These are phyloP conservation scores for Nemoura dubitans DNA, from an alignment of 2,888 invertebrate genomes.

Conservation along the genomic window DNA sequence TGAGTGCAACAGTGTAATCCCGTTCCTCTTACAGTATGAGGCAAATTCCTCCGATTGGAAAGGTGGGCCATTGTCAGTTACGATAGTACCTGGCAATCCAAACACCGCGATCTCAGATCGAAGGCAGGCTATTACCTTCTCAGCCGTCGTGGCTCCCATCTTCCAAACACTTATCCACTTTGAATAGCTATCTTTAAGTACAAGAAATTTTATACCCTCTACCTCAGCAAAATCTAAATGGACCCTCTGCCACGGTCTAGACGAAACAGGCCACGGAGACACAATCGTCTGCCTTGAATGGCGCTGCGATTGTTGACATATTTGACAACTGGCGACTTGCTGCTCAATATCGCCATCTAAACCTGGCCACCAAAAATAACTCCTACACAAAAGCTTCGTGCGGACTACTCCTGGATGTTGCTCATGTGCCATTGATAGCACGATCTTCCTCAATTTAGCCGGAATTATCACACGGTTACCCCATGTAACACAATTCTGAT, in stretches of 20 bases:
- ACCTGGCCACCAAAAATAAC: constrained; percentile 16
- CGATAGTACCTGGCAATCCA: constrained; percentile 37
- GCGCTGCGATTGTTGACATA: not conserved
- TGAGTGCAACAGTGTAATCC: constrained; percentile 7
- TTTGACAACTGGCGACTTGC: not conserved
- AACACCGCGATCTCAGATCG: not conserved
- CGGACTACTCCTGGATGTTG: constrained; percentile 19
- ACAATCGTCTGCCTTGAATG: not conserved
- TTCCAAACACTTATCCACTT: constrained; percentile 38
- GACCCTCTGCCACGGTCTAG: constrained; percentile 7
- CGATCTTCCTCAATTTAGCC: not conserved
- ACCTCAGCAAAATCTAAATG: constrained; percentile 43
- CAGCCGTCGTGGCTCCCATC: constrained; percentile 1
- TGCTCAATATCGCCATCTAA: not conserved
- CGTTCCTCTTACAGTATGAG: constrained; percentile 25
- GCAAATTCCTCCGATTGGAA: constrained; percentile 39
- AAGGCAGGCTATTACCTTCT: constrained; percentile 24
- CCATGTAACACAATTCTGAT: constrained; percentile 1
- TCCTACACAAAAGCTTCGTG: constrained; percentile 30
- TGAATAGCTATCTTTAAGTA: constrained; percentile 34
- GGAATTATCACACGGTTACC: not conserved
- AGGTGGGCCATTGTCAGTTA: constrained; percentile 42
- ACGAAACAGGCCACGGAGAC: too few relatives aligned
- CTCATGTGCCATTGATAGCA: constrained; percentile 1
- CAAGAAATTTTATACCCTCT: not conserved